These are phyloP conservation scores for Drosophila putrida DNA, from an alignment of 2,888 invertebrate genomes.

Conservation along the genomic window DNA sequence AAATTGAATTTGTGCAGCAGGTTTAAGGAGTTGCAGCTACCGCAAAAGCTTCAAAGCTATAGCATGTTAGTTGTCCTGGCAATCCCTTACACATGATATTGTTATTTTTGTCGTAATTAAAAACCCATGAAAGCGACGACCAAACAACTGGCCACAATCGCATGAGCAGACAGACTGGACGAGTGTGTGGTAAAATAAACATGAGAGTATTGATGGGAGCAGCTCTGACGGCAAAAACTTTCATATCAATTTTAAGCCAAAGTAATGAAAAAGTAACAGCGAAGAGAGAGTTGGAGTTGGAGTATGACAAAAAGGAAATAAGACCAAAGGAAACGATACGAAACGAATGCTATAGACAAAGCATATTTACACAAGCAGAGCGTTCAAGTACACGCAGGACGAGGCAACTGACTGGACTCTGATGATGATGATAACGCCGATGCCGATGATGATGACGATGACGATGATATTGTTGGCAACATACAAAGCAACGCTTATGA, in stretches of 20 bases:
- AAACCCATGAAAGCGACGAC: slow-evolving; percentile 75
- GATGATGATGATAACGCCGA: slow-evolving; percentile 18
- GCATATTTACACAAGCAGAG: slow-evolving; percentile 79
- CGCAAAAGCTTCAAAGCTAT: slow-evolving; percentile 11
- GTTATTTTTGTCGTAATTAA: slow-evolving; percentile 78
- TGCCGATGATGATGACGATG: slow-evolving; percentile 14
- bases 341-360: slow-evolving; percentile 71
- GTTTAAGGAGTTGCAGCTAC: slow-evolving; percentile 17
- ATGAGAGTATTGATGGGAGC: slow-evolving; percentile 75
- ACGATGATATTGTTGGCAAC: slow-evolving; percentile 68
- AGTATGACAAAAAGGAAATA: slow-evolving; percentile 31
- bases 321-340: slow-evolving; percentile 49
- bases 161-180: slow-evolving; percentile 53
- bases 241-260: slow-evolving; percentile 81
- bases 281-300: slow-evolving; percentile 25
- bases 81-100: slow-evolving; percentile 64
- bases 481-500: slow-evolving; percentile 73
- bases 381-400: slow-evolving; percentile 48
- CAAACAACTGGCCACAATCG: slow-evolving; percentile 74
- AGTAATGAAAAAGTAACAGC: slow-evolving; percentile 75
- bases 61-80: slow-evolving; percentile 26
- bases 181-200: slow-evolving; percentile 70
- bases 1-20: slow-evolving; percentile 42
- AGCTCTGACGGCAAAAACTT: slow-evolving; percentile 68
- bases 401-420: slow-evolving; percentile 21